These are phyloP conservation scores for Radopholus similis DNA, from an alignment of 1,140 invertebrate species.

Conservation along the genomic window DNA sequence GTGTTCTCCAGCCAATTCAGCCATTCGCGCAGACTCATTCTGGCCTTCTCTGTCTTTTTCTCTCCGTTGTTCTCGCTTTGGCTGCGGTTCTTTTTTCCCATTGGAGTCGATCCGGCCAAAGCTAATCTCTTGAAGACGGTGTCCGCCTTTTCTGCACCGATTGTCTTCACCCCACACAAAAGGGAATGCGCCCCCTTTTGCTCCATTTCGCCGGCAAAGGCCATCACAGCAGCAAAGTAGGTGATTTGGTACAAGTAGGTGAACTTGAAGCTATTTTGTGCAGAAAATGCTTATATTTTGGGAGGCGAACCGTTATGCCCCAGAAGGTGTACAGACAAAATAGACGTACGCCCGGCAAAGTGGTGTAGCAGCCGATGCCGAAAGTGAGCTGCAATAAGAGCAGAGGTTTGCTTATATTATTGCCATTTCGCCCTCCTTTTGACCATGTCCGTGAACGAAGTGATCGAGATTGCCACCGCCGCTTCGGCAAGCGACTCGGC, in stretches of 20 bases:
- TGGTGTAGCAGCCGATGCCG: conserved; percentile 62
- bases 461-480: conserved; percentile 65
- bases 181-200: conserved; percentile 49
- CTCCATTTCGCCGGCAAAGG: conserved; percentile 60
- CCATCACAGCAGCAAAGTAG: conserved; percentile 59
- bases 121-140: conserved; percentile 23
- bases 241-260: conserved; percentile 63
- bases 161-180: conserved; percentile 3
- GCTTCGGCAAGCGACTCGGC: conserved; percentile 61
- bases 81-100: background rate
- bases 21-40: background rate
- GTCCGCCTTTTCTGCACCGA: background rate
- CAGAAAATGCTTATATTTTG: too few species aligned
- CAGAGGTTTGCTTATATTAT: background rate
- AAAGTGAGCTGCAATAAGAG: conserved; percentile 61
- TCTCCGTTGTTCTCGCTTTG: background rate
- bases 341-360: conserved; percentile 62
- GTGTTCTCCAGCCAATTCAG: background rate
- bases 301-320: conserved; percentile 60
- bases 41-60: background rate
- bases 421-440: background rate
- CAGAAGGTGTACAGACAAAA: conserved; percentile 63
- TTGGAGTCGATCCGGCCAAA: conserved; percentile 24
- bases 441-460: conserved; percentile 63
- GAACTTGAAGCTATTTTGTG: too few species aligned